phyloP scores from a whole-genome alignment of 1,140 invertebrate genomes.

The Lepidurus apus region DNA sequence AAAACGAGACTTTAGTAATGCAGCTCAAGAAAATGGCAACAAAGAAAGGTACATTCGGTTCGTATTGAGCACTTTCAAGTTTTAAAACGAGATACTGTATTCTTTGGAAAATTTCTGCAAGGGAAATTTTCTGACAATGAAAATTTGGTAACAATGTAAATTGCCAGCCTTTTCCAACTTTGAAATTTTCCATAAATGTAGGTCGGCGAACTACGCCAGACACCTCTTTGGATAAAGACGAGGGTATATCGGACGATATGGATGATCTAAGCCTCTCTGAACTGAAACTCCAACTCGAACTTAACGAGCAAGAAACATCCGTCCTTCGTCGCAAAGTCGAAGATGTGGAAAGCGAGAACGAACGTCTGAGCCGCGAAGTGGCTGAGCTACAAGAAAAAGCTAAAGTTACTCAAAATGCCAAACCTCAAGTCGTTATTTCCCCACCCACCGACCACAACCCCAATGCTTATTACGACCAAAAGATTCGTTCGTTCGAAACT shows the following conservation, averaged over 20 bases:
- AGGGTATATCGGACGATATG: conserved; percentile 62
- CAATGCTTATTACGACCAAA: conserved; percentile 55
- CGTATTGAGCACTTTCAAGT: neutral
- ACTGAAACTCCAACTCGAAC: conserved; percentile 69
- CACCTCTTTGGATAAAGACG: conserved; percentile 60
- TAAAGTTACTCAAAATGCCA: conserved; percentile 36
- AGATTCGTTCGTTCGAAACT: conserved; percentile 58
- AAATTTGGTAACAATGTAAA: neutral
- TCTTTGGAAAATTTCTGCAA: neutral
- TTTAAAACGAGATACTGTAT: conserved; percentile 8
- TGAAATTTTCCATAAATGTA: neutral
- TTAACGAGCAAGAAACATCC: conserved; percentile 81
- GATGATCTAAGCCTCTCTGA: conserved; percentile 62
- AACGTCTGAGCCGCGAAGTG: conserved; percentile 65
- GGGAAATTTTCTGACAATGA: neutral
- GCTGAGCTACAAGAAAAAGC: conserved; percentile 69
- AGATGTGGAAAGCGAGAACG: conserved; percentile 73
- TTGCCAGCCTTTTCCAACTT: neutral
- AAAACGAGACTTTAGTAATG: conserved; percentile 84
- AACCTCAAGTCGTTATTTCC: conserved; percentile 38
- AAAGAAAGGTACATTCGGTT: conserved; percentile 40
- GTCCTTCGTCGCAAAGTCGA: conserved; percentile 74
- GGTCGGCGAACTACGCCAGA: conserved; percentile 54
- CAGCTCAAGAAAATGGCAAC: conserved; percentile 88
- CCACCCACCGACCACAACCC: conserved; percentile 45